phyloP scores from a whole-genome alignment of 2,888 invertebrate species.

The Lumbricus terrestris region DNA sequence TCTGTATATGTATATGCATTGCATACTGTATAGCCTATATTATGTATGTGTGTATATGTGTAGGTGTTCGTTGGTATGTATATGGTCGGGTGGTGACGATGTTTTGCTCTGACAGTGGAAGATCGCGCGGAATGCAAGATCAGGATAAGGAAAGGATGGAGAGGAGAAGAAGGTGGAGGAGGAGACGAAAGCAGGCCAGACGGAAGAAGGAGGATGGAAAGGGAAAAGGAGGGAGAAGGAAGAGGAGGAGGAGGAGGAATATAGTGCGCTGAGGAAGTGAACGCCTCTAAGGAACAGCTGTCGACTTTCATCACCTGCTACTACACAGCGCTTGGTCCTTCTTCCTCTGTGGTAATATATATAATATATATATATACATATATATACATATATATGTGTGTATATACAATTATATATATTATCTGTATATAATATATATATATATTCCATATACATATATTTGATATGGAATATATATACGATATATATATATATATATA shows the following conservation, averaged over 20 bases:
- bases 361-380: no score
- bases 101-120: neutral
- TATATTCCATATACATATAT: no score
- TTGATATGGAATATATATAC: no score
- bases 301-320: neutral
- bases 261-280: no score
- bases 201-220: neutral
- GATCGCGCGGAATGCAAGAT: neutral
- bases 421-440: no score
- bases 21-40: neutral
- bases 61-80: neutral
- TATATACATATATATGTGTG: no score
- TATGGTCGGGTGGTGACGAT: neutral
- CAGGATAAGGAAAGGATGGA: neutral
- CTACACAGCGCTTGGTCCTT: neutral
- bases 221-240: neutral
- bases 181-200: neutral
- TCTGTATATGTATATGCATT: neutral
- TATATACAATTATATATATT: no score
- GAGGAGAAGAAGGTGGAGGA: neutral
- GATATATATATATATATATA: no score
- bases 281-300: neutral
- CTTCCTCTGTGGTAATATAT: neutral
- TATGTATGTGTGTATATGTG: neutral
- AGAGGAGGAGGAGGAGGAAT: no score